Evolutionary conservation across 2,888 invertebrate species (phyloP), one percentile per base, ranked within the genome.

Genomic region (Cataglyphis altisquamis): DNA sequence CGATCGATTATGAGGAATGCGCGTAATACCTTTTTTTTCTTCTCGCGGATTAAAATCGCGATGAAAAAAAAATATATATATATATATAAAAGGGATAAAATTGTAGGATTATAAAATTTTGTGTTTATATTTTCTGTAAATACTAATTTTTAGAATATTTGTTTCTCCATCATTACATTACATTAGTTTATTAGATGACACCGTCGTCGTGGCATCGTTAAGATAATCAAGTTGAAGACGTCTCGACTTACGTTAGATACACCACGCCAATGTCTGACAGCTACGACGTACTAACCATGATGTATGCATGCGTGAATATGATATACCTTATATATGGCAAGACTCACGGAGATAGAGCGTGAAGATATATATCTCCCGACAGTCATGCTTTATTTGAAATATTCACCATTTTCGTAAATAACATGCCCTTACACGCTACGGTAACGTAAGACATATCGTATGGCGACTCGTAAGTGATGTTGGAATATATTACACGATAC

Each of bases 281-380:
- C 60, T 80, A 81, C 85, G 85, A 83, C 85, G 83, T 77, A 86
- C 86, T 90, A 92, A 92, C 86, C 85, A 84, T 91, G 91, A 92
- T 91, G 84, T 87, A 92, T 91, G 85, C 85, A 86, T 86, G 87
- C 87, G 90, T 89, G 89, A 91, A 90, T 91, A 89, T 88, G 90
- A 90, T 89, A 85, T 86, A 87, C 84, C 86, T 73, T 80, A 45
- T 52, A 52, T 77, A 41, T 78, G 80, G 85, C 74, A 83, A 73
- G 84, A 66, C 83, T 83, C 70, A 83, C 81, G 75, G 81, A 88
- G 89, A 88, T 85, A 87, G 82, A 83, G 83, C 81, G 57, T 72
- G 63, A 84, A 91, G 89, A 90, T 90, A 84, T 86, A 87, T 87
- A 86, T 86, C 86, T 80, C 62, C 41, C 74, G 67, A 77, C 73